These are phyloP conservation scores for Leucoma salicis DNA, from an alignment of 2,888 invertebrate genomes.

Conservation along the genomic window DNA sequence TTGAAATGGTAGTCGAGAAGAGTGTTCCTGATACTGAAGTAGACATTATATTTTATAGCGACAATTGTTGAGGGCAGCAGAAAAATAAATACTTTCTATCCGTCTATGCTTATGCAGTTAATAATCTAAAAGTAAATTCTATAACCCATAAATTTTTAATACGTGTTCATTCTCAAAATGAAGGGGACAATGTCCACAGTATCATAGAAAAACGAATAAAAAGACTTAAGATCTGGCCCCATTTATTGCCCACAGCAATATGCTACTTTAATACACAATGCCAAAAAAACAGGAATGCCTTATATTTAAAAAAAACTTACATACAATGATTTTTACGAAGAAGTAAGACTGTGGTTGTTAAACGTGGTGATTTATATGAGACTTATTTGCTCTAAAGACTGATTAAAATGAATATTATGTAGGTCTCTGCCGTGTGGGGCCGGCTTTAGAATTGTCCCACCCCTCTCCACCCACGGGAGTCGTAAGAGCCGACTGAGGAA, in stretches of 20 bases:
- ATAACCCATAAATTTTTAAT: constrained; percentile 29
- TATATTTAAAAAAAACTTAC: constrained; percentile 2
- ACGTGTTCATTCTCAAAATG: constrained; percentile 22
- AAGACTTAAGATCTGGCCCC: constrained; percentile 17
- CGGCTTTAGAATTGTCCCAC: no score
- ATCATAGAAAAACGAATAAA: constrained; percentile 23
- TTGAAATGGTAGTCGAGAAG: constrained; percentile 1
- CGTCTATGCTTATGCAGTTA: constrained; percentile 21
- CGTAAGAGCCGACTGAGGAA: no score
- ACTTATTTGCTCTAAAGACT: constrained; percentile 6
- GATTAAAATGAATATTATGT: constrained; percentile 4
- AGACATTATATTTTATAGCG: constrained; percentile 17
- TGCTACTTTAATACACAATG: constrained; percentile 10
- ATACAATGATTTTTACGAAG: constrained; percentile 1
- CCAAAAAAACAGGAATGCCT: neutral
- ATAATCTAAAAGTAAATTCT: constrained; percentile 12
- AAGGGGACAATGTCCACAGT: constrained; percentile 23
- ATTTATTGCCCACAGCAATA: constrained; percentile 23
- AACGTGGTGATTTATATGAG: no score
- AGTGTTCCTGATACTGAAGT: constrained; percentile 5
- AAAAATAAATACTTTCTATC: constrained; percentile 25
- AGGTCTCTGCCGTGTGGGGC: no score
- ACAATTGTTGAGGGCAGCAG: constrained; percentile 28
- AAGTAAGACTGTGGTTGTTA: constrained; percentile 7
- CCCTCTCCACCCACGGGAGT: no score